Evolutionary conservation across 2,888 invertebrate species (phyloP).

Genomic region (Carcina quercana): DNA sequence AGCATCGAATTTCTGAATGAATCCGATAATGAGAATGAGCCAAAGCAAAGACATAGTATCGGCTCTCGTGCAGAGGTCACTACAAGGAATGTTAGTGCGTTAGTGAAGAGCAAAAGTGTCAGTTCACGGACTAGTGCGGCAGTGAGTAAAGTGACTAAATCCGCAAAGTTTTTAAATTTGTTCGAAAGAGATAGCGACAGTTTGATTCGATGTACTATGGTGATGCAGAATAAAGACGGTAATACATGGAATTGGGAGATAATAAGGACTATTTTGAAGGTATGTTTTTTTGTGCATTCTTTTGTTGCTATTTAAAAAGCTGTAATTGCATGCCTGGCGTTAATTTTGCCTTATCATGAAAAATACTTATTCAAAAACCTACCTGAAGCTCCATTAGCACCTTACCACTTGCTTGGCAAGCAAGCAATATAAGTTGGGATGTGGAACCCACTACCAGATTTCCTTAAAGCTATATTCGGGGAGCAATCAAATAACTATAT

Average conservation of each 20-base stretch:
- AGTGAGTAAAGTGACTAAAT: conserved; percentile 54
- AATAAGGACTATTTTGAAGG: conserved; percentile 87
- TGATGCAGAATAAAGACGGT: conserved; percentile 86
- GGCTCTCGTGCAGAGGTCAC: conserved; percentile 61
- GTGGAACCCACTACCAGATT: too few relatives aligned
- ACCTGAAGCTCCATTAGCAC: too few relatives aligned
- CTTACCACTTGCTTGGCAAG: too few relatives aligned
- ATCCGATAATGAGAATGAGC: conserved; percentile 55
- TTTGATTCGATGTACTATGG: conserved; percentile 86
- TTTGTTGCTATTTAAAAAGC: too few relatives aligned
- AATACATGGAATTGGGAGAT: conserved; percentile 95
- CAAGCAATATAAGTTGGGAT: too few relatives aligned
- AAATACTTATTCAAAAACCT: too few relatives aligned
- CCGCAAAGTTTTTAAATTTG: conserved; percentile 66
- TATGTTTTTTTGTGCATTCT: too few relatives aligned
- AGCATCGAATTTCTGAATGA: conserved; percentile 59
- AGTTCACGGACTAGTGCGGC: conserved; percentile 58
- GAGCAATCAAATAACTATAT: too few relatives aligned
- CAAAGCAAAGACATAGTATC: conserved; percentile 56
- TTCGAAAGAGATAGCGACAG: conserved; percentile 78
- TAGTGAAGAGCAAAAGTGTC: conserved; percentile 68
- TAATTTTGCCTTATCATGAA: too few relatives aligned
- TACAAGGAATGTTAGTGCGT: conserved; percentile 56
- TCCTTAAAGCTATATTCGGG: too few relatives aligned
- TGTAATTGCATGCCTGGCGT: too few relatives aligned